These are phyloP conservation scores for Nomada fucata DNA, from an alignment of 2,888 invertebrate species.

Conservation along the genomic window DNA sequence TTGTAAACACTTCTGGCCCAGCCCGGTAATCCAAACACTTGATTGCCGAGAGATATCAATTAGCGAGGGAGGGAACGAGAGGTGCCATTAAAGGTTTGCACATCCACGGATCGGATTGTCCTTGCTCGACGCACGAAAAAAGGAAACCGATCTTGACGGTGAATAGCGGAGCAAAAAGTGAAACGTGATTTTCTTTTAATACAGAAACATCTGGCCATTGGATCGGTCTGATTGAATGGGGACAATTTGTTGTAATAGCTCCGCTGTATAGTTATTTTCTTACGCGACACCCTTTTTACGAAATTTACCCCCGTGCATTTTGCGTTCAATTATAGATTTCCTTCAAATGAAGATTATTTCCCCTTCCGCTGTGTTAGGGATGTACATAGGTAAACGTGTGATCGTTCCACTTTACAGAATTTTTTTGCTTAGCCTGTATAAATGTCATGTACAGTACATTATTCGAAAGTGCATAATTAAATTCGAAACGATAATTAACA, in stretches of 20 bases:
- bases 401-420: no score
- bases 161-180: neutral
- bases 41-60: constrained; percentile 83
- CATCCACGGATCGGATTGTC: constrained; percentile 16
- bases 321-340: no score
- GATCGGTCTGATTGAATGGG: neutral
- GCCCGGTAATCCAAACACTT: constrained; percentile 82
- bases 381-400: no score
- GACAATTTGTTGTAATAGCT: neutral
- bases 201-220: neutral
- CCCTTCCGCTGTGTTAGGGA: no score
- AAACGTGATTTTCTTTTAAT: constrained; percentile 3
- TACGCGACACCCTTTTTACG: no score
- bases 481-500: no score
- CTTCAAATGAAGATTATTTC: no score
- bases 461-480: no score
- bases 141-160: neutral
- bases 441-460: no score
- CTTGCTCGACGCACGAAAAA: constrained; percentile 9
- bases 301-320: no score
- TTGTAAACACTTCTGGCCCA: constrained; percentile 76
- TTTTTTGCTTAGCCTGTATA: no score
- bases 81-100: constrained; percentile 63
- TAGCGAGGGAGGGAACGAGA: constrained; percentile 69
- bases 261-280: neutral